A percentile compares a stretch with the other conserved stretches of the same genome.
These are phyloP conservation scores for Monodelphis domestica DNA, from an alignment of 2,797 vertebrate genomes.

Conservation along the genomic window DNA sequence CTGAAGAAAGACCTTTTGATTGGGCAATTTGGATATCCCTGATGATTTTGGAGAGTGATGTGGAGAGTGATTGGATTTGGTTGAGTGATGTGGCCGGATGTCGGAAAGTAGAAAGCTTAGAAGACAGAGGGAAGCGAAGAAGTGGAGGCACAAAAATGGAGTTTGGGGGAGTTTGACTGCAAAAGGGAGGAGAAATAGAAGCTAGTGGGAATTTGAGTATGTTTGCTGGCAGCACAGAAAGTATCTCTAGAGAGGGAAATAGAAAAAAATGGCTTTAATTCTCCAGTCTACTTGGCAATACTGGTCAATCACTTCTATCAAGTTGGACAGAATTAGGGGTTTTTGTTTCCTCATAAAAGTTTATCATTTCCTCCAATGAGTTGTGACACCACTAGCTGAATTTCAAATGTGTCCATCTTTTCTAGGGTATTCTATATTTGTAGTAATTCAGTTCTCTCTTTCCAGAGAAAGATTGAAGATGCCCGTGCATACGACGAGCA, in stretches of 20 bases:
- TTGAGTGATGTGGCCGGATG: neutral
- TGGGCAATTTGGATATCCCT: neutral
- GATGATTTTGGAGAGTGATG: neutral
- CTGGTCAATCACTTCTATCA: neutral
- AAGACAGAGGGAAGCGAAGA: neutral
- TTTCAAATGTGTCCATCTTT: slow-evolving; percentile 37
- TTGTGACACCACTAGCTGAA: slow-evolving; percentile 42
- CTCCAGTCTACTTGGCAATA: neutral
- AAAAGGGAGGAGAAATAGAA: neutral
- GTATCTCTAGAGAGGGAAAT: neutral
- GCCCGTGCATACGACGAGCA: neutral
- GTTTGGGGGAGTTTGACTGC: neutral
- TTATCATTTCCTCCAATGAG: neutral
- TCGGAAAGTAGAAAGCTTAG: neutral
- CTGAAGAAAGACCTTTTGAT: neutral
- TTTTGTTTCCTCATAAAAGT: slow-evolving; percentile 50
- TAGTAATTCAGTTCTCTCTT: neutral
- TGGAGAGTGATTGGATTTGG: no score
- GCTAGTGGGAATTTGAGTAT: neutral
- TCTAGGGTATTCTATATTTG: neutral
- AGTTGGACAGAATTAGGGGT: slow-evolving; percentile 38
- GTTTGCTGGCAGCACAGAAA: neutral
- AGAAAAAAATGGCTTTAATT: neutral
- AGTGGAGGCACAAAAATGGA: neutral
- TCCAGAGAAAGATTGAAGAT: neutral